phyloP scores from a whole-genome alignment of 2,797 vertebrate species.

The Amblyraja radiata region DNA sequence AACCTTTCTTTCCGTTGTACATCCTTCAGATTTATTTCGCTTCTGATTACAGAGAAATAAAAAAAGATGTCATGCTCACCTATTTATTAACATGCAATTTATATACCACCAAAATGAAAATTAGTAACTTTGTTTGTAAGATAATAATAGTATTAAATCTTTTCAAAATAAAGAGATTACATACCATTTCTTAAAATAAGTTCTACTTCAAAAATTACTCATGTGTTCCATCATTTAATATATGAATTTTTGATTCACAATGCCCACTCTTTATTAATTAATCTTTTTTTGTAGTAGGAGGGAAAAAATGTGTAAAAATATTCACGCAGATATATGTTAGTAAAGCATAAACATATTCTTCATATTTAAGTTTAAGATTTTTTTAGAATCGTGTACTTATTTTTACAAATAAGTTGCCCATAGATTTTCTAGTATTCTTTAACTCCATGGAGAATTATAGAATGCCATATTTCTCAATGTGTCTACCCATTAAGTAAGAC shows the following conservation, averaged over 20 bases:
- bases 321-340: background rate
- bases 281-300: background rate
- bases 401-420: background rate
- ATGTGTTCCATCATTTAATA: background rate
- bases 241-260: background rate
- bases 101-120: conserved; percentile 28
- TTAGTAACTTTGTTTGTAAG: conserved; percentile 20
- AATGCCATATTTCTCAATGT: background rate
- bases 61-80: conserved; percentile 22
- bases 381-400: background rate
- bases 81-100: conserved; percentile 1
- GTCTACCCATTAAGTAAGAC: background rate
- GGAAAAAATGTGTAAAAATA: background rate
- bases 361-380: background rate
- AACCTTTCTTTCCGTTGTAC: conserved; percentile 59
- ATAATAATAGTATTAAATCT: background rate
- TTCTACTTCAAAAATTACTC: background rate
- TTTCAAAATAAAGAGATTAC: background rate
- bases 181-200: background rate
- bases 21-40: conserved; percentile 69
- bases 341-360: background rate
- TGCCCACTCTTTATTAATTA: background rate
- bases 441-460: background rate
- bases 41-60: conserved; percentile 52
- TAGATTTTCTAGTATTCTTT: too few species aligned